phyloP scores from a whole-genome alignment of 2,113 vertebrate species.

The Marmota flaviventris region DNA sequence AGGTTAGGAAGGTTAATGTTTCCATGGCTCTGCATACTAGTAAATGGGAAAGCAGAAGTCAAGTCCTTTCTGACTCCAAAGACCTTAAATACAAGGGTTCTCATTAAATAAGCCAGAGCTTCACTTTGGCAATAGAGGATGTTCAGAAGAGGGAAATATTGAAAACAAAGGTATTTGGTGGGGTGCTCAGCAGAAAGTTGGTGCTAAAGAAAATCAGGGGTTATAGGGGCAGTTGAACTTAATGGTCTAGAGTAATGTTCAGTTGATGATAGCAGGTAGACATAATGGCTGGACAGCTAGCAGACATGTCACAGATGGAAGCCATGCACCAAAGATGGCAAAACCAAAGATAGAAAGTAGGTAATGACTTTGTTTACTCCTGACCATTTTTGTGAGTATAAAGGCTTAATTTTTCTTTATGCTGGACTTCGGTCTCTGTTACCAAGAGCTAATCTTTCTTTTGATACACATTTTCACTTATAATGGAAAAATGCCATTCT shows the following conservation, averaged over 20 bases:
- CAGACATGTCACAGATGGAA: not conserved
- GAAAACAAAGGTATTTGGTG: not conserved
- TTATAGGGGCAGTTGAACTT: not conserved
- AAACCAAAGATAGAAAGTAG: not conserved
- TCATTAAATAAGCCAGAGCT: not conserved
- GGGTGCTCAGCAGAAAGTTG: not conserved
- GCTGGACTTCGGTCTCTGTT: not conserved
- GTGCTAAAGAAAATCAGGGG: not conserved
- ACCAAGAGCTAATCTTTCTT: not conserved
- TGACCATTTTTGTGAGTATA: not conserved
- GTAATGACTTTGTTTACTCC: not conserved
- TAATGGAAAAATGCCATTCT: not conserved
- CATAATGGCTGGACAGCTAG: not conserved
- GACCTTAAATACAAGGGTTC: not conserved
- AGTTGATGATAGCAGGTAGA: not conserved
- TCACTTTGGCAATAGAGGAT: not conserved
- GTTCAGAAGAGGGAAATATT: not conserved
- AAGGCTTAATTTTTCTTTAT: not conserved
- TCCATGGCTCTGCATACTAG: too few relatives aligned
- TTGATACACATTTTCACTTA: not conserved
- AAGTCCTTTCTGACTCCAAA: not conserved
- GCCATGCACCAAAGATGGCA: not conserved
- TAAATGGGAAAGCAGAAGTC: not conserved
- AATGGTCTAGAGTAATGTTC: not conserved
- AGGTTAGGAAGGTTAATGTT: not conserved